Base-by-base conservation (phyloP, 2,888 invertebrate genomes). In the Megalurothrips usitatus region DNA sequence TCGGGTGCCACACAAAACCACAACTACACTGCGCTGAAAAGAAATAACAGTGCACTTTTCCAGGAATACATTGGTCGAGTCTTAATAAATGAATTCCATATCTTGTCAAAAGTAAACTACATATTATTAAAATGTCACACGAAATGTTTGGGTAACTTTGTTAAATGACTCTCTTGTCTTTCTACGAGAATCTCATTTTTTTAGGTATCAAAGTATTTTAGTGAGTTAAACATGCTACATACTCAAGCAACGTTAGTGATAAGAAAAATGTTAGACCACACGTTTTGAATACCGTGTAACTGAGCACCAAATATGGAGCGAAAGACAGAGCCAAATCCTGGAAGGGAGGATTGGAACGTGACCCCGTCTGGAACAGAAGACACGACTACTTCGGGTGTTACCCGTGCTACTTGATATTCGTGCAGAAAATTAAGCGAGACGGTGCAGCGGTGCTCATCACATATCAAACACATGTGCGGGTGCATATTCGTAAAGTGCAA, bases 331-430 rank as follows among this genome's bases (percentile, higher is more conserved):
- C 11, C 23, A 11, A 75, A 23, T 23, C 68, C 68, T 26, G 68
- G 68, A 8, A 75, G n/a, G 68, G 23, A 75, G 68, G 68, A 26
- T 12, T 26, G 68, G 26, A 75, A 75, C 10, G 12, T 12, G 26
- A 75, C 23, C 12, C 68, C 68, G 68, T 75, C 68, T 75, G 68
- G 23, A 75, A 75, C 68, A 75, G 9, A 75, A 75, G 68, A 75
- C 8, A 26, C 8, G 26, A 75, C 34, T 43, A 43, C 34, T 43
- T 43, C 34, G 34, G 34, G 34, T 43, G 17, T 8, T 58, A 14
- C 17, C 58, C n/a, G n/a, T 58, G 17, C 19, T 8, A 14, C 58
- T 6, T 58, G 17, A 58, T 17, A 58, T 58, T n/a, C 58, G 58
- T 58, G 58, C 58, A 58, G 2, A 58, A 58, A 4, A 58, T 2